Conservation (phyloP, 2,888 invertebrate species). For the Caradrina clavipalpis region DNA sequence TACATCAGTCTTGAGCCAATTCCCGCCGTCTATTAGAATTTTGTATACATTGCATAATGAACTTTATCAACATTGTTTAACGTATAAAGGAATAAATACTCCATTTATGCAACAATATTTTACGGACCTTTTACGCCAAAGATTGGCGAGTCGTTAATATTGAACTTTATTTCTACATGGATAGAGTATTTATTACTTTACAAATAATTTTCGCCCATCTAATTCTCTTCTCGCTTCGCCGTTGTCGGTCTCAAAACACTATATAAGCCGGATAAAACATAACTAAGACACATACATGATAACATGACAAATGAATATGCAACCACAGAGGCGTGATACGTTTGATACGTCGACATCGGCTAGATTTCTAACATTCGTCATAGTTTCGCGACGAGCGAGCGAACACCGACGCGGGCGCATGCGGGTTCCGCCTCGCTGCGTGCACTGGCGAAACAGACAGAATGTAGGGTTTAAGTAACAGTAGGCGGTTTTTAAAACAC, state of each 20-base stretch:
- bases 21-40: too few species aligned
- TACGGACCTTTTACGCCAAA: too few species aligned
- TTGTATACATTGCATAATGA: too few species aligned
- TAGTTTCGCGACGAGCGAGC: constrained; percentile 44
- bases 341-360: constrained; percentile 27
- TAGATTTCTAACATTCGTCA: constrained; percentile 62
- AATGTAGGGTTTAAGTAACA: constrained; percentile 33
- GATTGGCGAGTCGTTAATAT: too few species aligned
- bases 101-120: too few species aligned
- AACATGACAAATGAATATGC: constrained; percentile 31
- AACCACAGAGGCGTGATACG: constrained; percentile 45
- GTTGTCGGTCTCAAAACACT: too few species aligned
- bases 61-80: too few species aligned
- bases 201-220: too few species aligned
- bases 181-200: too few species aligned
- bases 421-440: constrained; percentile 46
- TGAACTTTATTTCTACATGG: too few species aligned
- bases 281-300: constrained; percentile 1
- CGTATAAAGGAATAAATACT: too few species aligned
- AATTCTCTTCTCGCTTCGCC: too few species aligned
- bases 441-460: constrained; percentile 32
- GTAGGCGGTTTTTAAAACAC: not conserved
- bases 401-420: constrained; percentile 14
- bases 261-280: not conserved
- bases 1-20: not conserved